Evolutionary conservation across 1,140 invertebrate genomes (phyloP), one percentile per base, ranked within the genome.

Genomic region (Heliconius hewitsoni): DNA sequence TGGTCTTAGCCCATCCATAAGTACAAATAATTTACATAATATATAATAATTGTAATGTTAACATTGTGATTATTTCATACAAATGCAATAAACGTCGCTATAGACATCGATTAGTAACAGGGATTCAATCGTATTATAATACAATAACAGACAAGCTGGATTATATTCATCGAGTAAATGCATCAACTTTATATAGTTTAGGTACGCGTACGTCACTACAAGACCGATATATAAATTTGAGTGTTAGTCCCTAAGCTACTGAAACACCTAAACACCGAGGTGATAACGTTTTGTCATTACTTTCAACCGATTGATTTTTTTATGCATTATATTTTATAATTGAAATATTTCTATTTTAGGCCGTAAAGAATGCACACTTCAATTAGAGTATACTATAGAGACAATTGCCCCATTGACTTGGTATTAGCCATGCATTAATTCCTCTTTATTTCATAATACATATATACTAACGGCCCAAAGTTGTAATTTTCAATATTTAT

Each of bases 1-100:
- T 93, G 92, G 91, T 93, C 91, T 93, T 85, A 91, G 83, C 86
- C 86, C 86, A 85, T 87, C 42, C 86, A 87, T 89, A 91, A 91
- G 89, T 92, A 92, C 86, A 86, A 80, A 82, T 79, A 80, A 79
- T 85, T 83, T 83, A 84, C 79, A 82, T 81, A 84, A 81, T 84
- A 81, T 81, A 77, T n/a, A n/a, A 60, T 60, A 30, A 66, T 80
- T 80, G 79, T 79, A 81, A 78, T 80, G 79, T 82, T 75, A 84
- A 84, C 79, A 80, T 74, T 70, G 79, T 75, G 73, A 79, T 75
- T 79, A 79, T 76, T 75, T 72, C 66, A 72, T 79, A 72, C 74
- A 72, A 75, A 70, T 72, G 74, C 66, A 79, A 71, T 79, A 79
- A 66, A 76, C 30, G 73, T 79, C 50, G 55, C 79, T 80, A 80